A percentile compares a stretch with the other conserved stretches of the same genome.
Evolutionary conservation across 2,797 vertebrate species (phyloP).

Genomic region (Numenius phaeopus): DNA sequence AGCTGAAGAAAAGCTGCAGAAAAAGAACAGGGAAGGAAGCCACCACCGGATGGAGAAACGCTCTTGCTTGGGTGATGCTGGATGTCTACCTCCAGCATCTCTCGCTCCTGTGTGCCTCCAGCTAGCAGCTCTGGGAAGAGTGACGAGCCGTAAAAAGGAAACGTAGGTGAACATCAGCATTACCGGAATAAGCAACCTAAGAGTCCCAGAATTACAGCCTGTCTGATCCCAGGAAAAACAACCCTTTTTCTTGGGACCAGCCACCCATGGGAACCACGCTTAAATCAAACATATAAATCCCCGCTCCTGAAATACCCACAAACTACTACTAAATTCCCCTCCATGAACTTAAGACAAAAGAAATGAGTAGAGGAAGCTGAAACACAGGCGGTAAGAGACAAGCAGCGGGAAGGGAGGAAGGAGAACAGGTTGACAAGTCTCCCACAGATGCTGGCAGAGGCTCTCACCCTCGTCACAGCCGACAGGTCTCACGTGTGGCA

Average conservation of each 20-base stretch:
- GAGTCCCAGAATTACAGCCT: background rate
- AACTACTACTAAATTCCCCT: background rate
- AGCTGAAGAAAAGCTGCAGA: background rate
- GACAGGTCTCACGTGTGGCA: accelerated
- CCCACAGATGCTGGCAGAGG: background rate
- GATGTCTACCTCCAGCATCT: background rate
- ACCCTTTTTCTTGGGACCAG: background rate
- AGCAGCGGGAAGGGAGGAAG: background rate
- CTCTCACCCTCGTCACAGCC: background rate
- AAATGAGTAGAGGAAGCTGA: background rate
- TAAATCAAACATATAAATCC: background rate
- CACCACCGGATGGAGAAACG: accelerated
- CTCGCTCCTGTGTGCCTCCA: accelerated
- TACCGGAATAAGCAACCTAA: background rate
- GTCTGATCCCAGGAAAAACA: background rate
- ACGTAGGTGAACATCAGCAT: accelerated
- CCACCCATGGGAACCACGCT: accelerated
- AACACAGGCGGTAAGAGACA: accelerated
- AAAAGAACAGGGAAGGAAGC: background rate
- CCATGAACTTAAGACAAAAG: accelerated
- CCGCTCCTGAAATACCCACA: background rate
- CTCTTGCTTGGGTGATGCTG: background rate
- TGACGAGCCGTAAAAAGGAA: background rate
- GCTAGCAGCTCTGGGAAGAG: background rate
- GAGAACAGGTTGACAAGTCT: background rate